phyloP scores from a whole-genome alignment of 2,888 invertebrate species.

The Xestia xanthographa region DNA sequence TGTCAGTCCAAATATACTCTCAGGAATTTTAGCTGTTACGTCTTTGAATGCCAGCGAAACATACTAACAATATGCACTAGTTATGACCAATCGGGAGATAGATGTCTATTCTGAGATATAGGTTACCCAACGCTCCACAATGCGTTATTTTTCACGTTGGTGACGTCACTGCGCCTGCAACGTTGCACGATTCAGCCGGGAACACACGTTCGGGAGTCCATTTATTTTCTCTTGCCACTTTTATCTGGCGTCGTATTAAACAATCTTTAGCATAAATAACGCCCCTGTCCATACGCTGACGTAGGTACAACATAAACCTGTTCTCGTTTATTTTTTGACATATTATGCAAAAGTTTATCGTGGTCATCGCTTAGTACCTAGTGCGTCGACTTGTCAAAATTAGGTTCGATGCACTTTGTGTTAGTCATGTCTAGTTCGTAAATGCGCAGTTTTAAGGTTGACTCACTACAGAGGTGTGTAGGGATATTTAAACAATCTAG shows the following conservation, averaged over 20 bases:
- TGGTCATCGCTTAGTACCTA: conserved; percentile 65
- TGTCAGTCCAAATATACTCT: conserved; percentile 20
- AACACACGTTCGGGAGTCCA: conserved; percentile 42
- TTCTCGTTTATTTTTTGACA: conserved; percentile 73
- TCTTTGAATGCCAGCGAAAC: conserved; percentile 1
- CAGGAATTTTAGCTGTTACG: conserved; percentile 20
- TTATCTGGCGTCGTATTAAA: conserved; percentile 50
- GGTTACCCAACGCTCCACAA: conserved; percentile 60
- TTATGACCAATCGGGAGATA: conserved; percentile 52
- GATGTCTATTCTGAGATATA: conserved; percentile 62
- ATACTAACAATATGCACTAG: conserved; percentile 23
- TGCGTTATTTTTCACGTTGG: conserved; percentile 61
- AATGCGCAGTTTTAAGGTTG: conserved; percentile 44
- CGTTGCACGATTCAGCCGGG: conserved; percentile 46
- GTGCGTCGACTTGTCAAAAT: conserved; percentile 65
- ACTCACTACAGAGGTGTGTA: conserved; percentile 24
- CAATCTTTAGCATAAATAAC: conserved; percentile 58
- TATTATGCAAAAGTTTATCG: conserved; percentile 71
- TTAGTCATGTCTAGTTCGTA: conserved; percentile 67
- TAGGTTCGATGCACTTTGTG: conserved; percentile 76
- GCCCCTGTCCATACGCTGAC: conserved; percentile 47
- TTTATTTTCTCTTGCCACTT: conserved; percentile 52
- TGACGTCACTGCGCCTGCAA: conserved; percentile 62
- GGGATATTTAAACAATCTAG: conserved; percentile 30
- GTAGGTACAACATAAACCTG: conserved; percentile 69